These are phyloP conservation scores for Dipus sagitta DNA, from an alignment of 2,797 vertebrate species.

Conservation along the genomic window DNA sequence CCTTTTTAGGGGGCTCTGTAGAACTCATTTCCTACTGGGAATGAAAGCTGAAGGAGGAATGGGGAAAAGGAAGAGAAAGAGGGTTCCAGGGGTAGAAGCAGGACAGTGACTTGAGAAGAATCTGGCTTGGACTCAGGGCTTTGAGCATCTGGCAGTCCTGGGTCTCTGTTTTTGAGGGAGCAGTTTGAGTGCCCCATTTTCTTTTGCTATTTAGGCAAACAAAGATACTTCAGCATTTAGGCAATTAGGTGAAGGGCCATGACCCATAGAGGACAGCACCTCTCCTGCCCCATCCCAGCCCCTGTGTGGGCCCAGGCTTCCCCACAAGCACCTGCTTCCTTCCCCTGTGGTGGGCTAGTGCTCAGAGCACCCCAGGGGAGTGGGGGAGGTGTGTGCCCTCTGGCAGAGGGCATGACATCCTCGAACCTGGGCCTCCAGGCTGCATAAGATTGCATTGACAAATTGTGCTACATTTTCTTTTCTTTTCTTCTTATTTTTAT, in stretches of 20 bases:
- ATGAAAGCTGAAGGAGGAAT: background rate
- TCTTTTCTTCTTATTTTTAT: too few relatives aligned
- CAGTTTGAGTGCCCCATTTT: background rate
- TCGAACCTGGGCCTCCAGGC: background rate
- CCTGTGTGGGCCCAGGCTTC: background rate
- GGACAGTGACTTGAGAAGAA: background rate
- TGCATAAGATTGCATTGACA: background rate
- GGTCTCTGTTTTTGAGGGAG: background rate
- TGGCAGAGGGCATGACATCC: background rate
- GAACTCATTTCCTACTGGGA: background rate
- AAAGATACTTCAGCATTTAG: background rate
- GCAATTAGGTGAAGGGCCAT: background rate
- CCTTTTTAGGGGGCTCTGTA: background rate
- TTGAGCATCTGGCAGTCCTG: background rate
- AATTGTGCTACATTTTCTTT: background rate
- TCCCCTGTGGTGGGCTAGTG: background rate
- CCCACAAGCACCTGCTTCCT: background rate
- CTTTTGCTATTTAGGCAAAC: background rate
- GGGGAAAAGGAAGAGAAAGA: background rate
- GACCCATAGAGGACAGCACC: background rate
- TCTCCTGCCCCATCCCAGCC: background rate
- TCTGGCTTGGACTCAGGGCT: background rate
- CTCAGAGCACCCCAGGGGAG: background rate
- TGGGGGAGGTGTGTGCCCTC: too few relatives aligned
- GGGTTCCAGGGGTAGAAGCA: fast-evolving